phyloP scores from a whole-genome alignment of 2,888 invertebrate genomes.

The Biston stratarius region DNA sequence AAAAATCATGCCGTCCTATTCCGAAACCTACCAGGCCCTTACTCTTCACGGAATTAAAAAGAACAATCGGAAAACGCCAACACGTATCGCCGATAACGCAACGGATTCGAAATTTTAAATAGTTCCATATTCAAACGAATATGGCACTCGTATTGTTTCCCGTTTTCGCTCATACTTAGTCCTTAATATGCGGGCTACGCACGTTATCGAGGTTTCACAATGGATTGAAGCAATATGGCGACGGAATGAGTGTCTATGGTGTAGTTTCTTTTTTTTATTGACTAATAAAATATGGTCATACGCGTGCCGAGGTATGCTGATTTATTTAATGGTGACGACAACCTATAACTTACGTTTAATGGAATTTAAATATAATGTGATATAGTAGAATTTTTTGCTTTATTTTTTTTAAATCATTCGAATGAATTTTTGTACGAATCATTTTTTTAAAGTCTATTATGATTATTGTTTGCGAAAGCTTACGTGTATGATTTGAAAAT shows the following conservation, averaged over 20 bases:
- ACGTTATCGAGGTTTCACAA: constrained; percentile 82
- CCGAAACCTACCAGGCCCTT: constrained; percentile 8
- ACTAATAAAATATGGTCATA: constrained; percentile 46
- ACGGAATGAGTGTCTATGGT: constrained; percentile 64
- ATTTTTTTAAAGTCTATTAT: too few species aligned
- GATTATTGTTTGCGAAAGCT: too few species aligned
- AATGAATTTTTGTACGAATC: too few species aligned
- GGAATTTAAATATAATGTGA: not conserved
- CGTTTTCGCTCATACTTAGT: constrained; percentile 81
- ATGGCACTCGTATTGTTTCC: constrained; percentile 83
- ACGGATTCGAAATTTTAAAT: constrained; percentile 86
- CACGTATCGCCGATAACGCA: constrained; percentile 83
- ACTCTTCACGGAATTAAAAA: constrained; percentile 52
- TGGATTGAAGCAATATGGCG: constrained; percentile 71
- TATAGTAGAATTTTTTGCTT: too few species aligned
- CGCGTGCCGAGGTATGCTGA: constrained; percentile 33
- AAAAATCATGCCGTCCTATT: not conserved
- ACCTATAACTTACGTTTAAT: constrained; percentile 19
- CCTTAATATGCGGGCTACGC: constrained; percentile 85
- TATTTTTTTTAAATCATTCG: too few species aligned
- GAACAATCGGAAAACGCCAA: constrained; percentile 82
- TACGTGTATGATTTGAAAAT: too few species aligned
- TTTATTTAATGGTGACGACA: constrained; percentile 29
- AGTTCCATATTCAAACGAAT: constrained; percentile 84
- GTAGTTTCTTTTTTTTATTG: constrained; percentile 64